Evolutionary conservation across 2,888 invertebrate genomes (phyloP).

Genomic region (Luperina nickerlii): DNA sequence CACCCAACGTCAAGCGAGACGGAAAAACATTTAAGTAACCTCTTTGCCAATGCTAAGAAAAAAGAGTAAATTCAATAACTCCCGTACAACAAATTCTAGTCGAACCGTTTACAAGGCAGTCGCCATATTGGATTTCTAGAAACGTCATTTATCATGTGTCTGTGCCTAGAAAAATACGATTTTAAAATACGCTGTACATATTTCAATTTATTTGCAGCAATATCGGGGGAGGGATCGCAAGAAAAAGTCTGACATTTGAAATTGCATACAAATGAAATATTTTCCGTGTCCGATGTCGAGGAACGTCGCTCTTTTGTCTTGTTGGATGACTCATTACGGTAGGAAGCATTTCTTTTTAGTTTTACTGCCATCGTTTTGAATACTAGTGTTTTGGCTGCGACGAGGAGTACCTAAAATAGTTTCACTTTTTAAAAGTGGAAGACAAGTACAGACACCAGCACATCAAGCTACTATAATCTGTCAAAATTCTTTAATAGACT

Average conservation of each 20-base stretch:
- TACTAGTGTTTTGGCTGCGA: background rate
- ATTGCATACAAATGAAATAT: constrained; percentile 56
- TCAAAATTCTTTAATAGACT: no score
- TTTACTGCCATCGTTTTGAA: constrained; percentile 2
- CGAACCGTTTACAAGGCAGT: constrained; percentile 19
- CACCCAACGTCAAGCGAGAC: background rate
- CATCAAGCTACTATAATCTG: no score
- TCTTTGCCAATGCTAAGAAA: background rate
- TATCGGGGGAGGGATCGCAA: constrained; percentile 37
- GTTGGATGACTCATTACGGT: constrained; percentile 27
- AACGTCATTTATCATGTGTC: constrained; percentile 57
- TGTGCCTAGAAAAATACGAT: constrained; percentile 41
- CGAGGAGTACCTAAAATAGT: background rate
- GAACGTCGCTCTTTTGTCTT: constrained; percentile 18
- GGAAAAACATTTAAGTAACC: constrained; percentile 1
- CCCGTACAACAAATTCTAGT: constrained; percentile 13
- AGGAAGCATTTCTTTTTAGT: constrained; percentile 7
- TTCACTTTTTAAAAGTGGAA: background rate
- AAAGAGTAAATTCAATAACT: background rate
- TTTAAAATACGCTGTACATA: constrained; percentile 56
- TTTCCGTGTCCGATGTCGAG: constrained; percentile 23
- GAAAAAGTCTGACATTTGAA: constrained; percentile 51
- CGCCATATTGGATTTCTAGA: constrained; percentile 50
- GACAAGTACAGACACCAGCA: no score
- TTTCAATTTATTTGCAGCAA: constrained; percentile 53